Base-by-base conservation (phyloP, 2,888 invertebrate genomes). In the Vanessa cardui region DNA sequence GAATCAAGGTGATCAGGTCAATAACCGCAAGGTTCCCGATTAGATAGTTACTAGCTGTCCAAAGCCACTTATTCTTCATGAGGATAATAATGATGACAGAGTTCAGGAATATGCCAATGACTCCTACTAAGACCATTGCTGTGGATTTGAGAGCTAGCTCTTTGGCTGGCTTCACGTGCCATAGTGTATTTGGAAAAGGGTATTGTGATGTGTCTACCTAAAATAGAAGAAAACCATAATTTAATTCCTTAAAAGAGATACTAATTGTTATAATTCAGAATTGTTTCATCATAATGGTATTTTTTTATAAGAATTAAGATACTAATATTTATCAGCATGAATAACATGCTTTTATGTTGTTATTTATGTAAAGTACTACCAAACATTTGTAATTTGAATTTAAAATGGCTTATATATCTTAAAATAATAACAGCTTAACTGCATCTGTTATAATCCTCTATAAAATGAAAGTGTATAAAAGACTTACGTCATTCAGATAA, bases 21-120 rank as follows among this genome's bases (percentile, higher is more conserved):
- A 96, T 95, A 0, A 94, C 78, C 0, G 96, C 96, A 94, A 97
- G 94, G 77, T 96, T 97, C 50, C 94, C 95, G 33, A 97, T 94
- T 60, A 97, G 89, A 46, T 95, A 89, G 84, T 97, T 96, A 16
- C 96, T 96, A 0, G 96, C 94, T 0, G 95, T 94, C 80, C 95
- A 94, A 9, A 97, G 84, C 78, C 95, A 93, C 52, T 93, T 94
- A 81, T 95, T 94, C 71, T 90, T 93, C 5, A 93, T 74, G 21
- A 97, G 93, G 9, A 96, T 93, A 72, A 94, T 89, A 15, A 97
- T 86, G 31, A 97, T 93, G 2, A 95, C 84, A 6, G 93, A 85
- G 82, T 97, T 97, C 4, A 95, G 94, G 70, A 95, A 89, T 44
- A 96, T 89, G 2, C 96, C 97, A 62, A 94, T 84, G 6, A 95